Evolutionary conservation across 37 sponge, comb jelly and placozoan species (phyloP), one percentile per base, ranked within the genome.

Genomic region (Oscarella lobularis): DNA sequence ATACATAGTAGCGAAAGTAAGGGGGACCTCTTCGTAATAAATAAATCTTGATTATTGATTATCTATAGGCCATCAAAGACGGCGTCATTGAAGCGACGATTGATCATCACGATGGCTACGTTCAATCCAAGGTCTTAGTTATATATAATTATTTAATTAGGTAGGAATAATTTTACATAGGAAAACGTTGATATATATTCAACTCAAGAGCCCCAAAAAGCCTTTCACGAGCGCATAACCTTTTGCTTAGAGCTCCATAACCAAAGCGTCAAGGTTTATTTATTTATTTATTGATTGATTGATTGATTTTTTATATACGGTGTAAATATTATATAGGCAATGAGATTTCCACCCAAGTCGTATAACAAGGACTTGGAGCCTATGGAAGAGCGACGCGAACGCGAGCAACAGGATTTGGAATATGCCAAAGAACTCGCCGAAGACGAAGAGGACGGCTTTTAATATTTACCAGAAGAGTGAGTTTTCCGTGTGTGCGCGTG

Each of bases 201-300:
- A 30, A 96, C 93, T 0, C 85, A 82, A 31, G 93, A 96, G 79
- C 98, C 98, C 32, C 93, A 90, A 78, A 88, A 87, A 33, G 87
- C 91, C 2, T 96, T 93, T 77, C 93, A 96, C 73, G 83, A 92
- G 67, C 70, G 98, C 31, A 90, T 92, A 67, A 73, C 76, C 29
- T 96, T 96, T 81, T 96, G 98, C 65, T 73, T 96, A 33, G 91
- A 96, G 38, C 82, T 96, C 4, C 83, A 90, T 85, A 96, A 85
- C 72, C 90, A 92, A 73, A 87, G 89, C 31, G 84, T 96, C 48
- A 96, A 92, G 81, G 93, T 87, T n/a, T n/a, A n/a, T n/a, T n/a
- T n/a, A n/a, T n/a, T n/a, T n/a, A n/a, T n/a, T n/a, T n/a, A n/a
- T n/a, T n/a, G n/a, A n/a, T n/a, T n/a, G n/a, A n/a, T n/a, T n/a